These are phyloP conservation scores for Cladopsammia gracilis DNA, from an alignment of 64 coral and sea anemone genomes.

Conservation along the genomic window DNA sequence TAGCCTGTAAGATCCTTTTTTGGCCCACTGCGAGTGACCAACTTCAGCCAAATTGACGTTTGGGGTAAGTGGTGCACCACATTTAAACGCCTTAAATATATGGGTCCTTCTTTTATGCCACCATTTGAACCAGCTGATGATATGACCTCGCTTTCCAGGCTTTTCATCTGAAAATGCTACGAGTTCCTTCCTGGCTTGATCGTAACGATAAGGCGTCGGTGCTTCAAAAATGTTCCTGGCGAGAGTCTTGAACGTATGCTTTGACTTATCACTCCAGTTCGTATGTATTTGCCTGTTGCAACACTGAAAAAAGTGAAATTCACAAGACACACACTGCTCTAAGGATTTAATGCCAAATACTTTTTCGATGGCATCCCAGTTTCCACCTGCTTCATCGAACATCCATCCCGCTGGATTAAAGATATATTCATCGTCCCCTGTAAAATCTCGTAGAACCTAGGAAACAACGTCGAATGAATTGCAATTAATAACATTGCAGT, in stretches of 20 bases:
- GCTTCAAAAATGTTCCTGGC: constrained; percentile 42
- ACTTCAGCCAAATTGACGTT: constrained; percentile 67
- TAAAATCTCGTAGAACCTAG: constrained; percentile 65
- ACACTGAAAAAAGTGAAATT: constrained; percentile 77
- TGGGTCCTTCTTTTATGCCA: constrained; percentile 69
- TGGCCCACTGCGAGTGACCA: constrained; percentile 59
- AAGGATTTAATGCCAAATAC: constrained; percentile 62
- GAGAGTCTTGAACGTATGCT: constrained; percentile 57
- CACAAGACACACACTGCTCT: constrained; percentile 49
- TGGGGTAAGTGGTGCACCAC: constrained; percentile 24
- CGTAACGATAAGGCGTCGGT: constrained; percentile 28
- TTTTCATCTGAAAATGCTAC: constrained; percentile 59
- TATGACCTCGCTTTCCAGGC: constrained; percentile 40
- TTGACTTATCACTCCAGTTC: constrained; percentile 57
- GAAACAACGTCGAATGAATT: background rate
- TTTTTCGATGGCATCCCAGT: constrained; percentile 64
- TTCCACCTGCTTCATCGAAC: constrained; percentile 80
- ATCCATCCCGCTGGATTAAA: constrained; percentile 79
- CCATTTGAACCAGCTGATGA: constrained; percentile 69
- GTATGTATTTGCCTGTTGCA: constrained; percentile 23
- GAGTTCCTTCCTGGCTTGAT: constrained; percentile 44
- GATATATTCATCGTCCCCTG: constrained; percentile 42
- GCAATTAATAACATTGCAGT: background rate
- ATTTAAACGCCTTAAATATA: constrained; percentile 77
- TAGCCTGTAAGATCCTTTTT: constrained; percentile 56